phyloP scores from a whole-genome alignment of 1,140 invertebrate genomes.

The Ostrea denselamellosa region DNA sequence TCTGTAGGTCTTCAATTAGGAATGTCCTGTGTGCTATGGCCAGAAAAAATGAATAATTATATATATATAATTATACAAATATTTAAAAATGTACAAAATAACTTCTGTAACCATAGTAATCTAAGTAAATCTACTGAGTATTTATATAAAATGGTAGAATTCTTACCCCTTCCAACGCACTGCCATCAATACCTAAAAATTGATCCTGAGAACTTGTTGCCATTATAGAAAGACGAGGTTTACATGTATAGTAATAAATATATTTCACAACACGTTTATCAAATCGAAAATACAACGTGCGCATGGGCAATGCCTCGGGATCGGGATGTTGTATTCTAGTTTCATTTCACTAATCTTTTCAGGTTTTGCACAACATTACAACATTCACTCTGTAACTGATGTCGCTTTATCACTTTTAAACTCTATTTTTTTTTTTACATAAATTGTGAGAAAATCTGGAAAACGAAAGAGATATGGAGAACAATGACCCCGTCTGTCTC shows the following conservation, averaged over 20 bases:
- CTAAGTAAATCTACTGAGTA: too few species aligned
- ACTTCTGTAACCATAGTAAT: too few species aligned
- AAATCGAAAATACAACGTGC: slow-evolving; percentile 29
- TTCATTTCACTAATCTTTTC: not conserved
- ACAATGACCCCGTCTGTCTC: slow-evolving; percentile 18
- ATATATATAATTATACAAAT: too few species aligned
- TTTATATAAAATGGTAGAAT: not conserved
- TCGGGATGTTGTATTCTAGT: not conserved
- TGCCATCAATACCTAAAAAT: slow-evolving; percentile 40
- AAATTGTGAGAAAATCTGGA: not conserved
- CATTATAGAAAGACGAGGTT: slow-evolving; percentile 4
- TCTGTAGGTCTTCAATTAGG: too few species aligned
- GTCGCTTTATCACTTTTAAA: not conserved
- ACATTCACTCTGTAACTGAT: not conserved
- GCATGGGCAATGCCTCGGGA: slow-evolving; percentile 12
- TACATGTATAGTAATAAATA: not conserved
- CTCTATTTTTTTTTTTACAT: too few species aligned
- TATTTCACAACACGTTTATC: slow-evolving; percentile 32
- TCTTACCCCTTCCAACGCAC: slow-evolving; percentile 42
- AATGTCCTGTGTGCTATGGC: too few species aligned
- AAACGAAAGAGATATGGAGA: slow-evolving; percentile 12
- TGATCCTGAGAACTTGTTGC: not conserved
- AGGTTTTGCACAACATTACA: not conserved
- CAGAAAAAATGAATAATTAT: too few species aligned
- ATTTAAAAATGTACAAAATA: too few species aligned